Conservation (phyloP, 2,888 invertebrate genomes). For the Alitta virens region DNA sequence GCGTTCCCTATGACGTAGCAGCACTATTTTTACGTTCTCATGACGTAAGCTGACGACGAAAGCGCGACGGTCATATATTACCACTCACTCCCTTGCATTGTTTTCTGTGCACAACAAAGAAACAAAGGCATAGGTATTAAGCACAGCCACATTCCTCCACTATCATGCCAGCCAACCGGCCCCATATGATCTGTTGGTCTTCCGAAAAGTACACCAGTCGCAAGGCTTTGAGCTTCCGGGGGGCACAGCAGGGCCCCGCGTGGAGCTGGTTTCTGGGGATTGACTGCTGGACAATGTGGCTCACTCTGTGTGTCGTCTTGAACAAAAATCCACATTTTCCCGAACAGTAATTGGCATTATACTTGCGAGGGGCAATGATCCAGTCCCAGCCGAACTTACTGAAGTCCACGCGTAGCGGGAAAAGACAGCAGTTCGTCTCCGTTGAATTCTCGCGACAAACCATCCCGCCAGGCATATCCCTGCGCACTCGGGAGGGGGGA, state of each 20-base stretch:
- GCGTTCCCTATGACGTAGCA: too few species aligned
- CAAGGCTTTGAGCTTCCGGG: conserved; percentile 76
- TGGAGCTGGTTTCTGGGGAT: conserved; percentile 65
- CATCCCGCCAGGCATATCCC: neutral
- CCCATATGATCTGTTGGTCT: conserved; percentile 76
- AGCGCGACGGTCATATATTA: too few species aligned
- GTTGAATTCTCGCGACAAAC: conserved; percentile 47
- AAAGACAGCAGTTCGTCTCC: conserved; percentile 88
- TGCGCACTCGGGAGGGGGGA: too few species aligned
- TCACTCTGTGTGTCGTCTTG: conserved; percentile 82
- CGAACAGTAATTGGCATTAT: conserved; percentile 93
- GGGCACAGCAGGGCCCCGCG: conserved; percentile 91
- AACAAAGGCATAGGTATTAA: neutral
- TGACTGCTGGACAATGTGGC: conserved; percentile 74
- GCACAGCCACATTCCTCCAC: conserved; percentile 86
- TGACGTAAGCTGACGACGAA: too few species aligned
- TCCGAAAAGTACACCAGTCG: conserved; percentile 90
- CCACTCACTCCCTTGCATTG: too few species aligned
- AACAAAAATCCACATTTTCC: conserved; percentile 91
- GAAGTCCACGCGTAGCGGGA: conserved; percentile 90
- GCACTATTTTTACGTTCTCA: too few species aligned
- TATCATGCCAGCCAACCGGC: conserved; percentile 88
- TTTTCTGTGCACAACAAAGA: too few species aligned
- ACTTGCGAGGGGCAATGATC: conserved; percentile 92
- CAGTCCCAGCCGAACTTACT: conserved; percentile 96